Evolutionary conservation across 2,888 invertebrate genomes (phyloP), one percentile per base, ranked within the genome.

Genomic region (Cephalotes varians): DNA sequence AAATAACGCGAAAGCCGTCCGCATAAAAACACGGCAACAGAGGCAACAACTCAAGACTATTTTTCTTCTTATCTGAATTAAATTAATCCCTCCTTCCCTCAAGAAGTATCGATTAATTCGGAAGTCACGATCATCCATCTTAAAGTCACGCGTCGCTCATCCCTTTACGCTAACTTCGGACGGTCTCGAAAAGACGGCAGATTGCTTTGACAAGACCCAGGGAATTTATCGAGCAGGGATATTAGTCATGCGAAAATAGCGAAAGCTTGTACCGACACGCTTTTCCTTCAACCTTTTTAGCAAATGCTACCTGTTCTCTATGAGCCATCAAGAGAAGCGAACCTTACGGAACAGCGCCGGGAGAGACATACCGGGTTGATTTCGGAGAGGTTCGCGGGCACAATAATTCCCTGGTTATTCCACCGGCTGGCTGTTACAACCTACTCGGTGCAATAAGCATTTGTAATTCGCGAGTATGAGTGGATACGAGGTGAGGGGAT

Each of bases 361-460:
- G 77, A 71, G 73, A 65, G 69, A 84, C 72, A 58, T 54, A 76
- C 18, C 44, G 67, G 76, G 82, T 84, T 84, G 84, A 90, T 88
- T 90, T 88, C 81, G 85, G 85, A 91, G 83, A 90, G 86, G 86
- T 71, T 82, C 21, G 12, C 67, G 74, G 65, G 71, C 18, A 87
- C 86, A 88, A 65, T 91, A 90, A 91, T 91, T 90, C 83, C 82
- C 84, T 83, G 85, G 88, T 90, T 89, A 91, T 88, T 87, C 84
- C 84, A 84, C 89, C 85, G 84, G 88, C 76, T 89, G 88, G 85
- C 83, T 84, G 85, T 88, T 91, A 88, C 87, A 90, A 90, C 80
- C 84, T 83, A 80, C 87, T 87, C 83, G 79, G 80, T 47, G 90
- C 85, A 86, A 87, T 90, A 90, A 90, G 88, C 90, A 91, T 90